A percentile compares a stretch with the other conserved stretches of the same genome.
Conservation (phyloP, 2,797 vertebrate genomes). For the Ctenopoma kingsleyae region DNA sequence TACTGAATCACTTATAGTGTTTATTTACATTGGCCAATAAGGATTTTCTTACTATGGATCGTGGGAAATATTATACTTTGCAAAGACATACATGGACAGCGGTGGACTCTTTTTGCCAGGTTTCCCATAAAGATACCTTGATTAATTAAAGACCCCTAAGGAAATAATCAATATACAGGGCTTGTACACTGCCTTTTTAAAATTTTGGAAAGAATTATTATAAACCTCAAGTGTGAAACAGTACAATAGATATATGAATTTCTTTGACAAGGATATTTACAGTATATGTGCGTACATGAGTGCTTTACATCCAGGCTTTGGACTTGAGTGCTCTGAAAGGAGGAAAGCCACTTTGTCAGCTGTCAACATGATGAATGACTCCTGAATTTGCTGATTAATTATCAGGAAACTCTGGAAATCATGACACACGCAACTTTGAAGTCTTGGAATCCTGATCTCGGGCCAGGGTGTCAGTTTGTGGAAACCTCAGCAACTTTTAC, state of each 20-base stretch:
- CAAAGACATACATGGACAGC: too few species aligned
- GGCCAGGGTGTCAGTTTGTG: slow-evolving; percentile 30
- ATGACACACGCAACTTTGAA: slow-evolving; percentile 26
- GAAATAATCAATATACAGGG: too few species aligned
- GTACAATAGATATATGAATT: too few species aligned
- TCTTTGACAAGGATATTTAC: neutral
- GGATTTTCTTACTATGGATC: neutral
- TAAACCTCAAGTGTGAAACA: neutral
- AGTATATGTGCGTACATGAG: neutral
- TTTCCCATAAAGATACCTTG: neutral
- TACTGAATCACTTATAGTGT: slow-evolving; percentile 13
- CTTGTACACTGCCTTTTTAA: too few species aligned
- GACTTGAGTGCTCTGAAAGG: neutral
- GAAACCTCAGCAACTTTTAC: slow-evolving; percentile 38
- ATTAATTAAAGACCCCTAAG: neutral
- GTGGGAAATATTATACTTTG: neutral
- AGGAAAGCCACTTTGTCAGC: slow-evolving; percentile 39
- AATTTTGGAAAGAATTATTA: neutral
- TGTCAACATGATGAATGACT: slow-evolving; percentile 63
- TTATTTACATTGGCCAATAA: slow-evolving; percentile 6
- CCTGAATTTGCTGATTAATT: slow-evolving; percentile 56
- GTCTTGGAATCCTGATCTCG: slow-evolving; percentile 13
- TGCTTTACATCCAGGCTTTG: slow-evolving; percentile 8
- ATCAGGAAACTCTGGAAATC: slow-evolving; percentile 51
- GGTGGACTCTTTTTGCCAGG: neutral